These are phyloP conservation scores for Elephantulus edwardii DNA, from an alignment of 2,113 vertebrate species.

Conservation along the genomic window DNA sequence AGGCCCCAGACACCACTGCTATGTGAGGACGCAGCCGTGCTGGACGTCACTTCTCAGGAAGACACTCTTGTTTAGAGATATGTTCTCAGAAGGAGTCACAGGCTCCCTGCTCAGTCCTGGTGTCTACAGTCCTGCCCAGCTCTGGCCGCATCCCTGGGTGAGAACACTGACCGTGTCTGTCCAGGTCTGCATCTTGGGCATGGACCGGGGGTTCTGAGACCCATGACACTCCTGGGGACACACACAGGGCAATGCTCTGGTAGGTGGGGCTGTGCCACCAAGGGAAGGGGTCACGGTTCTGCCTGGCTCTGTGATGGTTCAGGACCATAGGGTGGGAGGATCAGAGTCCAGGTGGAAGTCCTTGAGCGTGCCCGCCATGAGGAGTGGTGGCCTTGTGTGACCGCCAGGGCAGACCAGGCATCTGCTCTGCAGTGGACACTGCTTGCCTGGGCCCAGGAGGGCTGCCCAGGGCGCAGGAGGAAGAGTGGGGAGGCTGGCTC, in stretches of 20 bases:
- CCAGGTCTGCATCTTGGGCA: not conserved
- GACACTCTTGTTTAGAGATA: not conserved
- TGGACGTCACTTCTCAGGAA: not conserved
- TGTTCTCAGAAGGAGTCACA: too few species aligned
- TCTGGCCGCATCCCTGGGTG: rapidly evolving
- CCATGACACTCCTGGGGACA: rapidly evolving
- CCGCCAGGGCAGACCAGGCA: not conserved
- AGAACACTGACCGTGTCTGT: not conserved
- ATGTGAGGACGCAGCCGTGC: not conserved
- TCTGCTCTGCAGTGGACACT: not conserved
- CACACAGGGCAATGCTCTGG: not conserved
- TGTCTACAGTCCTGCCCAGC: not conserved
- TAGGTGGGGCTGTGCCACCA: not conserved
- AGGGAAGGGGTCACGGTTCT: not conserved
- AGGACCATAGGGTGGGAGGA: too few species aligned
- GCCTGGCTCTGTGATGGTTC: too few species aligned
- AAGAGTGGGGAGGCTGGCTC: not conserved
- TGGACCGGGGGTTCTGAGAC: not conserved
- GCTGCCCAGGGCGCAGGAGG: not conserved
- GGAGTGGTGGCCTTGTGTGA: not conserved
- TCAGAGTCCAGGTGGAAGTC: too few species aligned
- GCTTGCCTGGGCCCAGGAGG: not conserved
- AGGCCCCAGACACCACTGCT: not conserved
- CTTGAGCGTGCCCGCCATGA: too few species aligned
- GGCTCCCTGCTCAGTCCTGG: not conserved